These are phyloP conservation scores for Aethina tumida DNA, from an alignment of 1,140 invertebrate genomes.

Conservation along the genomic window DNA sequence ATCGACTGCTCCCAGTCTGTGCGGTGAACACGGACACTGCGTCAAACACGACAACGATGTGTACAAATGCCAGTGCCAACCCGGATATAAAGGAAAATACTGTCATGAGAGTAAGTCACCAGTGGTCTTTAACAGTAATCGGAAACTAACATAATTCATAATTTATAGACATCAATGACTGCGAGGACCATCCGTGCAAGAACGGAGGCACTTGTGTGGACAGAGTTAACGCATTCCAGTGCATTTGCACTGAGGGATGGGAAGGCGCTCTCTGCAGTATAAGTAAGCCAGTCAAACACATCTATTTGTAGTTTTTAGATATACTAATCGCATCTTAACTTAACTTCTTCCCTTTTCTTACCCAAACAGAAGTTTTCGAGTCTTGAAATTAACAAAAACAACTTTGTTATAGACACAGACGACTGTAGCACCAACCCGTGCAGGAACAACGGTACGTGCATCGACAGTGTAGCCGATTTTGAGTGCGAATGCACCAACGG, in stretches of 20 bases:
- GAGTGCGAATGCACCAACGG: slow-evolving; percentile 62
- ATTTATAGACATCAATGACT: slow-evolving; percentile 56
- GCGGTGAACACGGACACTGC: slow-evolving; percentile 73
- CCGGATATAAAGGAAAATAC: slow-evolving; percentile 66
- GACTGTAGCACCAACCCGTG: slow-evolving; percentile 69
- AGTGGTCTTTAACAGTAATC: background rate
- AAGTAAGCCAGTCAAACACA: slow-evolving; percentile 38
- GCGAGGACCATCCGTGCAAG: slow-evolving; percentile 59
- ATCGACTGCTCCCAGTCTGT: slow-evolving; percentile 40
- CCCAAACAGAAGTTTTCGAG: background rate
- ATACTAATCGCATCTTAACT: slow-evolving; percentile 1
- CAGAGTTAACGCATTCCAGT: slow-evolving; percentile 64
- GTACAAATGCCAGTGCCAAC: slow-evolving; percentile 61
- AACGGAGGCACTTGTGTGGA: slow-evolving; percentile 68
- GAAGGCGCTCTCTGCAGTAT: slow-evolving; percentile 52
- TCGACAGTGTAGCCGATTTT: slow-evolving; percentile 62
- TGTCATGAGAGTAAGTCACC: slow-evolving; percentile 58
- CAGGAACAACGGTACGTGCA: slow-evolving; percentile 66
- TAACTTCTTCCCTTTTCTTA: background rate
- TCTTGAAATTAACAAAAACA: background rate
- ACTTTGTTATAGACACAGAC: slow-evolving; percentile 58
- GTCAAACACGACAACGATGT: slow-evolving; percentile 49
- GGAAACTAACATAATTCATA: slow-evolving; percentile 9
- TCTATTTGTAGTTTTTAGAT: background rate
- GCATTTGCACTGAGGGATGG: slow-evolving; percentile 63